A percentile compares a stretch with the other conserved stretches of the same genome.
Evolutionary conservation across 2,888 invertebrate species (phyloP).

Genomic region (Cataglyphis albicans): DNA sequence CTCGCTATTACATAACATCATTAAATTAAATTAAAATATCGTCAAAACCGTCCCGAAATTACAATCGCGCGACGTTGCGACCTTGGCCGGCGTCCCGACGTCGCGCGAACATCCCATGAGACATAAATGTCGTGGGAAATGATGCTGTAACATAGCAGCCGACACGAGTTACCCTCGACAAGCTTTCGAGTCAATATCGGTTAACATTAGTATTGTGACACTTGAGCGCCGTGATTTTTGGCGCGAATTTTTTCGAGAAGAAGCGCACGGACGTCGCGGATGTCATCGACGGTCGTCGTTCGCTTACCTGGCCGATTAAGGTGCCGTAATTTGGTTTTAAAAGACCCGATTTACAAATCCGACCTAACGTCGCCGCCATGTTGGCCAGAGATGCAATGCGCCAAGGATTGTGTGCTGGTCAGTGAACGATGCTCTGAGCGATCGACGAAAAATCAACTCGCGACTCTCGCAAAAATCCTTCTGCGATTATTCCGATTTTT

Average conservation of each 20-base stretch:
- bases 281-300: conserved; percentile 51
- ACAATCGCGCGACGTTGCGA: not conserved
- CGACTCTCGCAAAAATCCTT: conserved; percentile 22
- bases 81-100: not conserved
- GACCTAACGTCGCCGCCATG: conserved; percentile 96
- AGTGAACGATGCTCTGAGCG: conserved; percentile 42
- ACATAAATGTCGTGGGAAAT: conserved; percentile 59
- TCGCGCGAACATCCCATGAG: not conserved
- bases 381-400: conserved; percentile 87
- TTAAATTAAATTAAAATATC: conserved; percentile 58
- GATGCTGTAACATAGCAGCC: conserved; percentile 80
- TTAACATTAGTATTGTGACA: conserved; percentile 53
- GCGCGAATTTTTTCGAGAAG: conserved; percentile 8
- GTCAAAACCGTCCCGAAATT: conserved; percentile 45
- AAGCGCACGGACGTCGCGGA: not conserved
- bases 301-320: conserved; percentile 91
- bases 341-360: conserved; percentile 94
- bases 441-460: not conserved
- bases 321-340: conserved; percentile 91
- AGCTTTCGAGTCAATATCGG: conserved; percentile 16
- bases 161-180: conserved; percentile 72
- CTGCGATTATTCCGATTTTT: conserved; percentile 17
- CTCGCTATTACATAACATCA: conserved; percentile 81
- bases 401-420: conserved; percentile 75
- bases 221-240: not conserved